Evolutionary conservation across 30 jellyfish, hydroid and myxozoan genomes (phyloP).

Genomic region (Pelagia noctiluca): DNA sequence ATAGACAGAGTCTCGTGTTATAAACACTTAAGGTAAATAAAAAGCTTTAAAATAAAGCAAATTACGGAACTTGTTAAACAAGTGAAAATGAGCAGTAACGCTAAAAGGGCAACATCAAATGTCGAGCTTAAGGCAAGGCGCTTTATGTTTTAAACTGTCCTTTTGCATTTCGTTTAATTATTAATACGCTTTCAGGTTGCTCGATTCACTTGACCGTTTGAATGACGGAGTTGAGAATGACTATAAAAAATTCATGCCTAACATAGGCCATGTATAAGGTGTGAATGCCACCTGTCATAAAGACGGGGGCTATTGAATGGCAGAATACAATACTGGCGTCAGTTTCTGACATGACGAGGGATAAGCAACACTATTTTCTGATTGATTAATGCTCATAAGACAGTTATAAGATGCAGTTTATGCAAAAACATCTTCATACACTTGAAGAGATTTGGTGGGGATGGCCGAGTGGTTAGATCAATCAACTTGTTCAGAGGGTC

Average conservation of each 20-base stretch:
- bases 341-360: no score
- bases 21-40: constrained; percentile 36
- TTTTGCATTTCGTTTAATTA: constrained; percentile 70
- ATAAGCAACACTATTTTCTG: no score
- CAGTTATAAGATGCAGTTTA: no score
- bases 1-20: constrained; percentile 37
- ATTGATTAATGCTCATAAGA: no score
- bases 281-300: constrained; percentile 73
- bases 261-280: constrained; percentile 55
- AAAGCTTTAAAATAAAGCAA: constrained; percentile 26
- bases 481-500: no score
- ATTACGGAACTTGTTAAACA: constrained; percentile 41
- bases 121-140: constrained; percentile 32
- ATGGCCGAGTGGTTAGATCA: no score
- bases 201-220: constrained; percentile 80
- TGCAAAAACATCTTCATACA: no score
- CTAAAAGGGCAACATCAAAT: constrained; percentile 58
- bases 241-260: constrained; percentile 62
- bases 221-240: constrained; percentile 46
- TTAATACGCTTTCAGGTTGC: constrained; percentile 82
- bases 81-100: constrained; percentile 54
- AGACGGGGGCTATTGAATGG: neutral
- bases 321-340: neutral
- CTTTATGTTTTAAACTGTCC: constrained; percentile 70
- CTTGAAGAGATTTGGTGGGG: no score